Percentiles rank a stretch among this genome's conserved stretches.
phyloP scores from a whole-genome alignment of 2,888 invertebrate genomes.

The Ceratothoa steindachneri region DNA sequence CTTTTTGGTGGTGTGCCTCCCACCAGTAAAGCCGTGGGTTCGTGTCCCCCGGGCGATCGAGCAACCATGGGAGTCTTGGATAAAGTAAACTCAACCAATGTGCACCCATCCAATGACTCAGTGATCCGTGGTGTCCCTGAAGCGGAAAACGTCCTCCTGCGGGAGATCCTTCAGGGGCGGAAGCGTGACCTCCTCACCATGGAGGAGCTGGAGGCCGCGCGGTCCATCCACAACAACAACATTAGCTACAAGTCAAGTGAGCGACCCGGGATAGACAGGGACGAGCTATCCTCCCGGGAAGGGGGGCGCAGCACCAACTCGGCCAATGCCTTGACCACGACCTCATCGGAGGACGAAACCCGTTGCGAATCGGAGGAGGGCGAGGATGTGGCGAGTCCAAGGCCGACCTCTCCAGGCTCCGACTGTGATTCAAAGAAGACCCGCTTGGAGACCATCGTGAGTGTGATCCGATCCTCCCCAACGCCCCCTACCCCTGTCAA shows the following conservation, averaged over 20 bases:
- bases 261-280: slow-evolving; percentile 25
- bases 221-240: slow-evolving; percentile 46
- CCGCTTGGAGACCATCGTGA: slow-evolving; percentile 90
- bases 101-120: slow-evolving; percentile 31
- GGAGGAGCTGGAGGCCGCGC: slow-evolving; percentile 40
- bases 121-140: slow-evolving; percentile 39
- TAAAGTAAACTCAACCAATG: slow-evolving; percentile 35
- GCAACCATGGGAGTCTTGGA: slow-evolving; percentile 46
- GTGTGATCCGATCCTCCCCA: slow-evolving; percentile 71
- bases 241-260: slow-evolving; percentile 41
- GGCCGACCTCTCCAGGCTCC: slow-evolving; percentile 18
- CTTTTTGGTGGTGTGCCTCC: slow-evolving; percentile 30
- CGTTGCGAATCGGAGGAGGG: slow-evolving; percentile 36
- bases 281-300: not conserved
- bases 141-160: slow-evolving; percentile 44
- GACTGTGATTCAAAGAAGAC: slow-evolving; percentile 77
- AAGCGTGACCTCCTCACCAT: slow-evolving; percentile 31
- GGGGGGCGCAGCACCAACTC: slow-evolving; percentile 23
- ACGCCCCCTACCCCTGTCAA: slow-evolving; percentile 64
- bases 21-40: slow-evolving; percentile 38
- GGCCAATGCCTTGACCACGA: slow-evolving; percentile 31
- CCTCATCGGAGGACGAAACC: slow-evolving; percentile 27
- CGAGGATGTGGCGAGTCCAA: slow-evolving; percentile 31
- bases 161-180: slow-evolving; percentile 45
- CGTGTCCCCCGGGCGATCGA: slow-evolving; percentile 35